These are phyloP conservation scores for Arion vulgaris DNA, from an alignment of 1,140 invertebrate genomes.

Conservation along the genomic window DNA sequence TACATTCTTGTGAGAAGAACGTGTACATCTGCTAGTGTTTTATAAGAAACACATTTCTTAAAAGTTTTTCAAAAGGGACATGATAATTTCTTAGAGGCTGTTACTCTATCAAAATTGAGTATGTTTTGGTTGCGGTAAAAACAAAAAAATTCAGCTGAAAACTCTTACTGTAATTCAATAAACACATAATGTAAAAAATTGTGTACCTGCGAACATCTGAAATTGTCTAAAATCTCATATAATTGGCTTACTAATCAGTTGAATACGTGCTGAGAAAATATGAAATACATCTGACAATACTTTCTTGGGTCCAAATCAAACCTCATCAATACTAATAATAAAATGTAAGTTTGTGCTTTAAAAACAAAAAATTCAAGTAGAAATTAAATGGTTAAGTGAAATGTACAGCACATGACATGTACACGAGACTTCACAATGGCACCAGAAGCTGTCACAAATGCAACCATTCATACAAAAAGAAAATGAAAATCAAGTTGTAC, in stretches of 20 bases:
- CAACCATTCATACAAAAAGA: slow-evolving; percentile 28
- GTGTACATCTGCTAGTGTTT: too few relatives aligned
- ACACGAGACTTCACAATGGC: slow-evolving; percentile 37
- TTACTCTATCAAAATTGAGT: too few relatives aligned
- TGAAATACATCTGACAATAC: background rate
- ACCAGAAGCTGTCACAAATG: slow-evolving; percentile 38
- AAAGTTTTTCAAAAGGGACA: too few relatives aligned
- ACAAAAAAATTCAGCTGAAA: too few relatives aligned
- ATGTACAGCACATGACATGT: slow-evolving; percentile 28
- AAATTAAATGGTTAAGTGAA: slow-evolving; percentile 29
- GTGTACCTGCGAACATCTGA: background rate
- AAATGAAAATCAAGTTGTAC: slow-evolving; percentile 17
- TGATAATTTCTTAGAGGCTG: too few relatives aligned
- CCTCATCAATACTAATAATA: background rate
- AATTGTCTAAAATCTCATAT: background rate
- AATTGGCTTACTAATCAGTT: background rate
- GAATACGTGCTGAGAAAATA: too few relatives aligned
- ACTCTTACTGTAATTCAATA: too few relatives aligned
- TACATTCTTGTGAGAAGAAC: too few relatives aligned
- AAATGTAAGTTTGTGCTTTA: background rate
- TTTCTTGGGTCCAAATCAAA: background rate
- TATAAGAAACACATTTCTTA: too few relatives aligned
- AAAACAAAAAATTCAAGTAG: background rate
- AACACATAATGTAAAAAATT: too few relatives aligned
- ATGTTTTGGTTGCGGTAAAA: too few relatives aligned